Evolutionary conservation across 1,140 invertebrate genomes (phyloP), one percentile per base, ranked within the genome.

Genomic region (Fragariocoptes setiger): DNA sequence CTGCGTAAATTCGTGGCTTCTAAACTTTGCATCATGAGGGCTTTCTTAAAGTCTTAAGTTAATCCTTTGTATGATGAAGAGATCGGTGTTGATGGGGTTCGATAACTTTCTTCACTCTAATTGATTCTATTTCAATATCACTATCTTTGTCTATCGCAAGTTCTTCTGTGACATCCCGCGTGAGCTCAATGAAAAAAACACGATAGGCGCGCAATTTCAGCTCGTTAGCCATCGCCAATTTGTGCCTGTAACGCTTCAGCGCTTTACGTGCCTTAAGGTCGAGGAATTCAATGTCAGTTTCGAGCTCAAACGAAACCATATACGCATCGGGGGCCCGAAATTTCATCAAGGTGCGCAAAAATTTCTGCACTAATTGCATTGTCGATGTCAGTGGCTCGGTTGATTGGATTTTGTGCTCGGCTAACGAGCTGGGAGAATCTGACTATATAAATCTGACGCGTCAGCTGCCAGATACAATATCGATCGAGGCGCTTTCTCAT

Each of bases 381-480:
- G 72, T 71, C 51, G 97, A 73, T 21, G 70, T 69, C 21, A 79
- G 70, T 31, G 74, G 67, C 46, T 66, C 65, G 16, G 67, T 68
- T 13, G 83, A 82, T 55, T 80, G 76, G 53, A 97, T 86, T 62
- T 97, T 95, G 58, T 95, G 86, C 36, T 73, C 70, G 19, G 83
- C 71, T 79, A 86, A 58, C 22, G 52, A 51, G 46, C 18, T 19
- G 46, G 72, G 68, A 38, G 85, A n/a, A n/a, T n/a, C n/a, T n/a
- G 83, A 57, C 97, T 72, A 56, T 95, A 95, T 65, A 97, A 99
- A 60, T 99, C 90, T 2, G 86, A 90, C 0, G 95, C 90, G 13
- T 90, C 90, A 17, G 90, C 90, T 20, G 88, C 86, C 42, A 97
- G 64, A 59, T 90, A 97, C 1, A 97, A 56, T 45, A 94, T 57